Conservation (phyloP, 2,797 vertebrate genomes). For the Intellagama lesueurii region DNA sequence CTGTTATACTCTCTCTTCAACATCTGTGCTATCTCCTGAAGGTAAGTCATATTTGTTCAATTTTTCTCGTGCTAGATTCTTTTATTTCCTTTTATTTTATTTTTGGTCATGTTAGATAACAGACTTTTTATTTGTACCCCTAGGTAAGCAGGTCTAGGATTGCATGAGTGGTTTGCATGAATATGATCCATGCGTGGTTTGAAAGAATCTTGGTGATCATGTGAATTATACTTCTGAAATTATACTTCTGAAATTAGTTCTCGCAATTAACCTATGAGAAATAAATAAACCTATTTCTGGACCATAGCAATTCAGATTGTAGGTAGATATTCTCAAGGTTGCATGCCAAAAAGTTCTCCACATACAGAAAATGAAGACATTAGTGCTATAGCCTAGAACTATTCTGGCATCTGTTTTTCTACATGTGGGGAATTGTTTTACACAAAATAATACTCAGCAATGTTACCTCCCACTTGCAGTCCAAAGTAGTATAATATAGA, state of each 20-base stretch:
- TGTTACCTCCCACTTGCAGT: not conserved
- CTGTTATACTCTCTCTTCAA: not conserved
- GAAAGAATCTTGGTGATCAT: too few species aligned
- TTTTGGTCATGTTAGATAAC: not conserved
- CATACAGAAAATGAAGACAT: not conserved
- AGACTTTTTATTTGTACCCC: not conserved
- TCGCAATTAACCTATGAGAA: not conserved
- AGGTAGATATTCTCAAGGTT: not conserved
- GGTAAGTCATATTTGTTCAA: constrained; percentile 14
- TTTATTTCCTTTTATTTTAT: not conserved
- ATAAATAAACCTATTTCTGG: not conserved
- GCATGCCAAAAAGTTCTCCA: not conserved
- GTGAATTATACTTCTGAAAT: too few species aligned
- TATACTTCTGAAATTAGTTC: not conserved
- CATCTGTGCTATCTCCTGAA: constrained; percentile 1
- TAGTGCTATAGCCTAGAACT: not conserved
- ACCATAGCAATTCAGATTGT: not conserved
- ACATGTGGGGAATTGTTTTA: not conserved
- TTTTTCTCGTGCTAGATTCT: constrained; percentile 2
- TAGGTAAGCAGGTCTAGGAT: not conserved
- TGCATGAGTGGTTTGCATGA: too few species aligned
- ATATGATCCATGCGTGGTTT: too few species aligned
- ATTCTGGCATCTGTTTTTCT: constrained; percentile 31
- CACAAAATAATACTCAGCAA: not conserved
- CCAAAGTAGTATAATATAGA: not conserved